Percentiles rank a stretch among this genome's conserved stretches.
phyloP scores from a whole-genome alignment of 2,797 vertebrate genomes.

The Tragelaphus oryx region DNA sequence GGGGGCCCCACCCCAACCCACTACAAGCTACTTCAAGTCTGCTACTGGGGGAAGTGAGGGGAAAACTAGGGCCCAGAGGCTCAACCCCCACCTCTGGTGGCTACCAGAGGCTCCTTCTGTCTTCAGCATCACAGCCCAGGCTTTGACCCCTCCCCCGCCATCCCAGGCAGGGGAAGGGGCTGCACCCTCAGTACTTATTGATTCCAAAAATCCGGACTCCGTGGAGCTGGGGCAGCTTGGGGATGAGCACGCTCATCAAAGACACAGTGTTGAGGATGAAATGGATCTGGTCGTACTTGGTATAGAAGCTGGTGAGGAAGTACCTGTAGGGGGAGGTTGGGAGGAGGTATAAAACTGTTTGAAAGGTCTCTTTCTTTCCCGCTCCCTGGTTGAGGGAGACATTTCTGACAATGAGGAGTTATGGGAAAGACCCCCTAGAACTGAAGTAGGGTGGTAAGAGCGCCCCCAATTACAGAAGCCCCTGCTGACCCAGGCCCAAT shows the following conservation, averaged over 20 bases:
- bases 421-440: background rate
- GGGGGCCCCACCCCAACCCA: conserved; percentile 11
- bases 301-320: conserved; percentile 99
- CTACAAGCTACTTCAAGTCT: conserved; percentile 68
- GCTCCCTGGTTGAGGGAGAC: background rate
- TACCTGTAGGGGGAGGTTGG: conserved; percentile 84
- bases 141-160: conserved; percentile 12
- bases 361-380: background rate
- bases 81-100: conserved; percentile 58
- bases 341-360: background rate
- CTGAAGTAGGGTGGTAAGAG: background rate
- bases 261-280: conserved; percentile 97
- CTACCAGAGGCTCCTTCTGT: conserved; percentile 57
- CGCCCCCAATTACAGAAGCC: background rate
- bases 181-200: conserved; percentile 92
- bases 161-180: conserved; percentile 51
- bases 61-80: conserved; percentile 66
- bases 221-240: conserved; percentile 96
- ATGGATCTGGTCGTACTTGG: conserved; percentile 94
- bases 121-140: conserved; percentile 59
- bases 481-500: background rate
- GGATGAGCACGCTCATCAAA: conserved; percentile 91
- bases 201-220: conserved; percentile 97
- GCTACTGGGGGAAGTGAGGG: conserved; percentile 52
- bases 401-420: background rate